Conservation (phyloP, 2,888 invertebrate genomes). For the Ormyrus thymus region DNA sequence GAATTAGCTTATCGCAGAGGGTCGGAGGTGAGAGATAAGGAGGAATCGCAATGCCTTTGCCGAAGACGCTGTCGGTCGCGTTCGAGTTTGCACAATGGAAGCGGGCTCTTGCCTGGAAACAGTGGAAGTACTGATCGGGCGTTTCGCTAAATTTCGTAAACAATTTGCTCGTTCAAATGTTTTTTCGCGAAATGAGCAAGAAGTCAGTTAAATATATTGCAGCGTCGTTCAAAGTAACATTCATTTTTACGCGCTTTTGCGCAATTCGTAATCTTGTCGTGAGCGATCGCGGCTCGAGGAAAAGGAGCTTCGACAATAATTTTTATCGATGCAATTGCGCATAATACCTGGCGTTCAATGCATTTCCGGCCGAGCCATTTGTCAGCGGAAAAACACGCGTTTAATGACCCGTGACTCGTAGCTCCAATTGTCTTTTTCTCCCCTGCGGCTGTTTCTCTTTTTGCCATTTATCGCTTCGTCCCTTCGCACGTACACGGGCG, state of each 20-base stretch:
- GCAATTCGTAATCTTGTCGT: neutral
- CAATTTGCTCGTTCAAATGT: too few relatives aligned
- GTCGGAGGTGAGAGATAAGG: slow-evolving; percentile 16
- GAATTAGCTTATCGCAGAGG: slow-evolving; percentile 41
- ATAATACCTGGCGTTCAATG: neutral
- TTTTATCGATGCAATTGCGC: too few relatives aligned
- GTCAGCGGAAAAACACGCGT: slow-evolving; percentile 21
- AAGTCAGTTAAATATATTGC: too few relatives aligned
- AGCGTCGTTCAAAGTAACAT: too few relatives aligned
- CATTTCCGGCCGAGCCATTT: slow-evolving; percentile 9
- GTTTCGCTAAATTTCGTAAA: too few relatives aligned
- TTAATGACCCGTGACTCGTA: slow-evolving; percentile 22
- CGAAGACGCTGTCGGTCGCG: neutral
- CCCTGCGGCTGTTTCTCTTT: neutral
- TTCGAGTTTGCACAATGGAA: too few relatives aligned
- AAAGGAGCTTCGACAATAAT: too few relatives aligned
- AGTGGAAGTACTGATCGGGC: too few relatives aligned
- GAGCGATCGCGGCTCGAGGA: too few relatives aligned
- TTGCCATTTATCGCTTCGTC: slow-evolving; percentile 8
- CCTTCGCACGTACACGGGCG: neutral
- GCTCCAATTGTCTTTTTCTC: slow-evolving; percentile 35
- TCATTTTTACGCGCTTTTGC: neutral
- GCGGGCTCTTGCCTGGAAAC: too few relatives aligned
- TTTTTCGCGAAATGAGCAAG: neutral
- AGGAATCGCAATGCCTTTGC: neutral